Percentiles rank a stretch among this genome's conserved stretches.
Evolutionary conservation across 2,797 vertebrate species (phyloP).

Genomic region (Acridotheres tristis): DNA sequence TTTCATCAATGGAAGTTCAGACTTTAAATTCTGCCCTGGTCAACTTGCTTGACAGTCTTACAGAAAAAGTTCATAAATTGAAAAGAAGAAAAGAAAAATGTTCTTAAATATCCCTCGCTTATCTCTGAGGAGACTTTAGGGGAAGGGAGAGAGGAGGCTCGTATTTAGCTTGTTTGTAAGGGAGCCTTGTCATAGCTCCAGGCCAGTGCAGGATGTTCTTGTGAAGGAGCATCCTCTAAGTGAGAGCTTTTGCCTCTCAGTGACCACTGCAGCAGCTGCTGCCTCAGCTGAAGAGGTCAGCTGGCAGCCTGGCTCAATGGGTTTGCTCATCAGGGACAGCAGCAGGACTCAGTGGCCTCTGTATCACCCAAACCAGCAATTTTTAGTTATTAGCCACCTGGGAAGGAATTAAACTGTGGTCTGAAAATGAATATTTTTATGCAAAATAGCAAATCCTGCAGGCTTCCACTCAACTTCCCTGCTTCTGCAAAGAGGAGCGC

Average conservation of each 20-base stretch:
- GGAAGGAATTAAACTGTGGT: background rate
- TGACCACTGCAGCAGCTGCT: background rate
- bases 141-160: background rate
- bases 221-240: background rate
- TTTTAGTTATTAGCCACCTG: background rate
- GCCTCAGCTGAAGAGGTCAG: background rate
- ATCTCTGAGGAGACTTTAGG: background rate
- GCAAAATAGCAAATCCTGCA: background rate
- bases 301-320: background rate
- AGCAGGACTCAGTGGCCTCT: background rate
- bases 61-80: background rate
- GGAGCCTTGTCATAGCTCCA: background rate
- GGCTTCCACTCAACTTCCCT: background rate
- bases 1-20: background rate
- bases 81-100: background rate
- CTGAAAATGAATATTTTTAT: background rate
- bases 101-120: background rate
- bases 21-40: background rate
- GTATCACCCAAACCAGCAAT: background rate
- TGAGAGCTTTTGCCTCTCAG: background rate
- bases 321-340: background rate
- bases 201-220: background rate
- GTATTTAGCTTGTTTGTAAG: background rate
- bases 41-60: background rate
- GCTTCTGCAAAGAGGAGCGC: background rate